These are phyloP conservation scores for Botia almorhae DNA, from an alignment of 2,797 vertebrate species.

Conservation along the genomic window DNA sequence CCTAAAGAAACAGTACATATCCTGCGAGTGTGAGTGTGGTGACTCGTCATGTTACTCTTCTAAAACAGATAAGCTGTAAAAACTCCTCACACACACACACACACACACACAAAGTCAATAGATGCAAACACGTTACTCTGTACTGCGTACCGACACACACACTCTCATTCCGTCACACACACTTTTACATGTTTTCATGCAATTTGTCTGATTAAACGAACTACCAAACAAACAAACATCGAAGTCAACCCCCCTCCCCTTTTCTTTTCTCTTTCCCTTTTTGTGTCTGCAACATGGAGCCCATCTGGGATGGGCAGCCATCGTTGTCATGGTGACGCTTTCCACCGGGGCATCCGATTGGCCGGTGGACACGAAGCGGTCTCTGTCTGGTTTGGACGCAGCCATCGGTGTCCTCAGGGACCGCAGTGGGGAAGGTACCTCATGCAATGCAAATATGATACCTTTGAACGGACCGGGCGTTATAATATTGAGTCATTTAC, in stretches of 20 bases:
- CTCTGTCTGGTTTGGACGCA: constrained; percentile 57
- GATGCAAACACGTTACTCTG: neutral
- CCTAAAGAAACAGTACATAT: too few species aligned
- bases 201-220: constrained; percentile 25
- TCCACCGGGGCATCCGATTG: constrained; percentile 57
- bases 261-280: constrained; percentile 46
- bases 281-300: constrained; percentile 63
- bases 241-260: constrained; percentile 23
- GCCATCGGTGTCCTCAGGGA: constrained; percentile 59
- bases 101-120: neutral
- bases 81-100: too few species aligned
- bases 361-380: constrained; percentile 50
- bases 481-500: constrained; percentile 18
- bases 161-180: constrained; percentile 4
- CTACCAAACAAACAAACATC: constrained; percentile 26
- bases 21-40: too few species aligned
- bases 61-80: too few species aligned
- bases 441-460: constrained; percentile 63
- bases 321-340: constrained; percentile 59
- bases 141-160: neutral
- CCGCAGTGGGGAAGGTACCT: constrained; percentile 36
- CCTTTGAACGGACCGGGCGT: constrained; percentile 56
- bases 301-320: constrained; percentile 63
- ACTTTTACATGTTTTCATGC: constrained; percentile 1
- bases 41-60: too few species aligned